Conservation (phyloP, 1,140 invertebrate genomes). For the Diabrotica undecimpunctata region DNA sequence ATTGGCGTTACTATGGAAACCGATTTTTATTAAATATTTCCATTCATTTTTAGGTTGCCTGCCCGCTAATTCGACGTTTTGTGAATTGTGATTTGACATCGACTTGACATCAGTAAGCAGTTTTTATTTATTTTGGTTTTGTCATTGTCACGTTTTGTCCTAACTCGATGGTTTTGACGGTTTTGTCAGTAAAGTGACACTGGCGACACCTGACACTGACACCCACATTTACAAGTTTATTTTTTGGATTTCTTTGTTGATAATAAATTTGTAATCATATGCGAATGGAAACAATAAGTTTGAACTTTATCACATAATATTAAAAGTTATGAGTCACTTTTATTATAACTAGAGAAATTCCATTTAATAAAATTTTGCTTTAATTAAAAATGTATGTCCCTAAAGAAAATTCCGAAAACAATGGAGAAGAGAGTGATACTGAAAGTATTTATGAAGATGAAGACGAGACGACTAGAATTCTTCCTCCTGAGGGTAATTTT, state of each 20-base stretch:
- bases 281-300: constrained; percentile 4
- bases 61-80: neutral
- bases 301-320: neutral
- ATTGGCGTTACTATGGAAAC: neutral
- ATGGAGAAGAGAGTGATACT: constrained; percentile 37
- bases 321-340: neutral
- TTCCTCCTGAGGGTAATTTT: constrained; percentile 42
- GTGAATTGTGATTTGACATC: neutral
- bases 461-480: constrained; percentile 44
- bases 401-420: constrained; percentile 21
- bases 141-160: no score
- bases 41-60: neutral
- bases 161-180: no score
- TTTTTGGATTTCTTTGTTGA: constrained; percentile 1
- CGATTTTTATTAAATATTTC: neutral
- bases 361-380: neutral
- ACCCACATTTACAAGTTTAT: neutral
- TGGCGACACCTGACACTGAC: neutral
- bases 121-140: no score
- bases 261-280: neutral
- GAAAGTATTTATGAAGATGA: constrained; percentile 43
- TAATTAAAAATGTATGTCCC: constrained; percentile 23
- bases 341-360: neutral
- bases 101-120: no score
- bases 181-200: no score